A percentile compares a stretch with the other conserved stretches of the same genome.
Evolutionary conservation across 2,797 vertebrate species (phyloP).

Genomic region (Nothura maculosa): DNA sequence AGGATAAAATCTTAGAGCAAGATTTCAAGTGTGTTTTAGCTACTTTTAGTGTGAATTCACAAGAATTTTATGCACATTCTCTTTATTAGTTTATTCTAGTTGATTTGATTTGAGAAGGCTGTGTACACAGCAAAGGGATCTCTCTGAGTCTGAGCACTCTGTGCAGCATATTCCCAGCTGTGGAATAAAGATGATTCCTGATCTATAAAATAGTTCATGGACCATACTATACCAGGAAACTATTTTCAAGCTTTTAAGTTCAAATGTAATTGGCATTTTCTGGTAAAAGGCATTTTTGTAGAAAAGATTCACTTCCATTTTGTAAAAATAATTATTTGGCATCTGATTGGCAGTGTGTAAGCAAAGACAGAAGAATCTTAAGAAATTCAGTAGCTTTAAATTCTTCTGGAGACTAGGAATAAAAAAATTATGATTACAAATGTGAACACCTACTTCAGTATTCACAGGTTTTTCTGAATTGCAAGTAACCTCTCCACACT

Average conservation of each 20-base stretch:
- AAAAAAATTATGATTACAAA: neutral
- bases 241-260: slow-evolving; percentile 20
- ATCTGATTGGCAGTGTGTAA: neutral
- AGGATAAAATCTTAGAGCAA: neutral
- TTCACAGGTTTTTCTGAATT: slow-evolving; percentile 4
- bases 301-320: neutral
- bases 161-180: neutral
- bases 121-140: neutral
- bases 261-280: slow-evolving; percentile 9
- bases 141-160: neutral
- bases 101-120: slow-evolving; percentile 17
- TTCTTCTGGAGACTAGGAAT: neutral
- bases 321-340: neutral
- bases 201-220: slow-evolving; percentile 27
- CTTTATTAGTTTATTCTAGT: neutral
- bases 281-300: neutral
- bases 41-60: slow-evolving; percentile 13
- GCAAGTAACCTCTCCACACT: neutral
- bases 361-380: neutral
- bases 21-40: neutral
- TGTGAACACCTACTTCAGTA: neutral
- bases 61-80: neutral
- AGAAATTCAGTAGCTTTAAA: neutral
- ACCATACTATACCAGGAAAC: neutral
- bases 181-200: slow-evolving; percentile 22